Conservation (phyloP, 2,797 vertebrate genomes). For the Molossus molossus region DNA sequence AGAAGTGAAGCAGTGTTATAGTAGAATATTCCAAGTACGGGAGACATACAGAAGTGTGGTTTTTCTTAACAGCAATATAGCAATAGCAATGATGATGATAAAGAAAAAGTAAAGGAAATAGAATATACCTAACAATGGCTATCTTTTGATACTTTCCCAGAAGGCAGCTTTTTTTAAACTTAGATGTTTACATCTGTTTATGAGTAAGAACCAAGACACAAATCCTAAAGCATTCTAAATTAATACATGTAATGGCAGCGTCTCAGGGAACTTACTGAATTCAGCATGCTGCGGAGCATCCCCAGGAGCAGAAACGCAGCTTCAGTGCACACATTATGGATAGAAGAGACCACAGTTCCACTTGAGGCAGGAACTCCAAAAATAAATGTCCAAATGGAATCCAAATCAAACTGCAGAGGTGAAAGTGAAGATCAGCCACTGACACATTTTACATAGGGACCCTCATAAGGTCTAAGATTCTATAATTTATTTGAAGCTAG, state of each 20-base stretch:
- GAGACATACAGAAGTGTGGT: neutral
- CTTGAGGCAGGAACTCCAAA: constrained; percentile 98
- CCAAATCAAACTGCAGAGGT: constrained; percentile 96
- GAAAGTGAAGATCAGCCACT: neutral
- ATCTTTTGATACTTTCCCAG: neutral
- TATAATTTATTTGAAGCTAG: constrained; percentile 25
- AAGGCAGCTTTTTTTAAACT: neutral
- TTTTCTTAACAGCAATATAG: neutral
- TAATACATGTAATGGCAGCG: neutral
- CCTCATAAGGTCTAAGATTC: neutral
- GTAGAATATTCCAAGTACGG: neutral
- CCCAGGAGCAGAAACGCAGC: constrained; percentile 96
- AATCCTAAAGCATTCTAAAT: constrained; percentile 46
- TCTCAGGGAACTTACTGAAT: constrained; percentile 93
- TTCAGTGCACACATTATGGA: constrained; percentile 97
- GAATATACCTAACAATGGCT: neutral
- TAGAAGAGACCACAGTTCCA: constrained; percentile 94
- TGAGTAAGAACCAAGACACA: neutral
- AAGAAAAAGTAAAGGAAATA: neutral
- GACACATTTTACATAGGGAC: neutral
- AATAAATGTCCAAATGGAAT: constrained; percentile 99
- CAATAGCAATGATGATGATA: neutral
- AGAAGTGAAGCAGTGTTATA: neutral
- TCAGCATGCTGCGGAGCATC: constrained; percentile 99
- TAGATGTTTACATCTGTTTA: constrained; percentile 32